Evolutionary conservation across 2,113 vertebrate species (phyloP), one percentile per base, ranked within the genome.

Genomic region (Paradisaea rubra): DNA sequence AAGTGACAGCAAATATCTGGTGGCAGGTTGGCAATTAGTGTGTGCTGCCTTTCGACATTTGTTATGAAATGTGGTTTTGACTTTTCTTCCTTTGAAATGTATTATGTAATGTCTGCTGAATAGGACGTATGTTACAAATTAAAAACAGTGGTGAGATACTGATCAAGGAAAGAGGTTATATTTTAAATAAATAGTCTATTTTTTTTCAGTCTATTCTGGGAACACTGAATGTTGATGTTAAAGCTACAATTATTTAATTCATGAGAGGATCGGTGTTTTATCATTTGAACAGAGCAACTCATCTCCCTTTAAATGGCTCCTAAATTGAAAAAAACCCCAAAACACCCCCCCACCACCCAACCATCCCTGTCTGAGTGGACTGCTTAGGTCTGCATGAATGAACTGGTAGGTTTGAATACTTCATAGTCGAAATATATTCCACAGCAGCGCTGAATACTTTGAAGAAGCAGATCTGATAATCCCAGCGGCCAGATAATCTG

Each of bases 221-320:
- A 87, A 85, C 13, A 33, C 4, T 22, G 24, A 56, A 65, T 57
- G 25, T 24, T 85, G 66, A 25, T 82, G 28, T 54, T 76, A 81
- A 86, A 81, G 31, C 49, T 72, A 33, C 54, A 90, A 19, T 84
- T 86, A 81, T 69, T 87, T 87, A 22, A 65, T 60, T 79, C 15
- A 54, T 59, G 9, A 86, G 7, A 45, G 28, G 35, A 77, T 76
- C 16, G 6, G 22, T 54, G 6, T 72, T 80, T 89, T 50, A 19
- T 45, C 24, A 42, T 73, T 72, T 88, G 41, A 89, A 80, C 8
- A 57, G 18, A 93, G 19, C 7, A 81, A 57, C 18, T 79, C 20
- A 25, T 60, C 11, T 87, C 25, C 20, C 23, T 88, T 82, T 87
- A 45, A 68, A 80, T 20, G 39, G 6, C 30, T 49, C 70, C 21